Conservation (phyloP, 1,140 invertebrate genomes). For the Cephus cinctus region DNA sequence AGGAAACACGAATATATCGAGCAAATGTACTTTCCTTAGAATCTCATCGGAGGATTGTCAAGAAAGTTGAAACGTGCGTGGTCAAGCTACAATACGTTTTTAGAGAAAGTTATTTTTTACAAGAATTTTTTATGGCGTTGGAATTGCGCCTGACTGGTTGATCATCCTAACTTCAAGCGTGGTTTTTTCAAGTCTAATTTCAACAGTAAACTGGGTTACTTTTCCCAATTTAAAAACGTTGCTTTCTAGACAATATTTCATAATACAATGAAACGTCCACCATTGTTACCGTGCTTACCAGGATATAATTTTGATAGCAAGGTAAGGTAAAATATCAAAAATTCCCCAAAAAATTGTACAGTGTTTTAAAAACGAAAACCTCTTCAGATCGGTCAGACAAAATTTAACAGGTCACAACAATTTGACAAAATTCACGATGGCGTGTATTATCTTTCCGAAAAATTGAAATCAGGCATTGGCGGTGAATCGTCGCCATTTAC, state of each 20-base stretch:
- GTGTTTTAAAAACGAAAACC: constrained; percentile 3
- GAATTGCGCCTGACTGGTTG: too few species aligned
- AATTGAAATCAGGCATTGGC: constrained; percentile 48
- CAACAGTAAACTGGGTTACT: background rate
- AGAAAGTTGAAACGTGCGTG: too few species aligned
- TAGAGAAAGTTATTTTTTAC: too few species aligned
- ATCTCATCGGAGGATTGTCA: too few species aligned
- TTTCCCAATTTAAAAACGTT: constrained; percentile 8
- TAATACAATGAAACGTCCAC: constrained; percentile 37
- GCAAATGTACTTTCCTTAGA: too few species aligned
- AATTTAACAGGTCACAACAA: constrained; percentile 57
- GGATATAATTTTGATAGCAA: constrained; percentile 55
- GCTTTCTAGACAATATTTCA: too few species aligned
- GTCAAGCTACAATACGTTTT: too few species aligned
- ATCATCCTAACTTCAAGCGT: too few species aligned
- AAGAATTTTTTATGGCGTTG: too few species aligned
- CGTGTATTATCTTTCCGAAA: constrained; percentile 57
- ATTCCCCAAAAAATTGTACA: constrained; percentile 3
- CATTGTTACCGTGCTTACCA: constrained; percentile 54
- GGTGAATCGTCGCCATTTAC: constrained; percentile 32
- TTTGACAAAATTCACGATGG: constrained; percentile 58
- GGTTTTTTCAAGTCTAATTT: too few species aligned
- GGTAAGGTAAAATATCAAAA: constrained; percentile 42
- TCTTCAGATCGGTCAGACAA: constrained; percentile 57
- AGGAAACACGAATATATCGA: too few species aligned